A percentile compares a stretch with the other conserved stretches of the same genome.
These are phyloP conservation scores for Drosophila arawakana DNA, from an alignment of 1,140 invertebrate species.

Conservation along the genomic window DNA sequence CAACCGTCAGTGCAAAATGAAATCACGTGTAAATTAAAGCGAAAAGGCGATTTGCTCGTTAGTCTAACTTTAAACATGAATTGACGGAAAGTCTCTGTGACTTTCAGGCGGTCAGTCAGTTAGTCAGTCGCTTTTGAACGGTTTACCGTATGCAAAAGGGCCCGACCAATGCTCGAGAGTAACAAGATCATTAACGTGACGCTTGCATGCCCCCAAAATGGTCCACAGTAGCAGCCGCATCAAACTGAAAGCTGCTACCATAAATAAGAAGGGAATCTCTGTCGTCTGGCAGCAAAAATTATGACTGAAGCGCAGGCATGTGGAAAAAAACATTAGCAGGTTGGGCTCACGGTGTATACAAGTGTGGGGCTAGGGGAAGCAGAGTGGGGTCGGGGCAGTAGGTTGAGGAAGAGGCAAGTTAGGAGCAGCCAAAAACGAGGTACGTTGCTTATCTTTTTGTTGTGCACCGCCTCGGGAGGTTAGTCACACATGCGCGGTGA, in stretches of 20 bases:
- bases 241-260: constrained; percentile 31
- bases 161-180: constrained; percentile 52
- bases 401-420: neutral
- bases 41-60: constrained; percentile 56
- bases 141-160: constrained; percentile 61
- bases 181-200: constrained; percentile 80
- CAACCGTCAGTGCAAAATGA: constrained; percentile 30
- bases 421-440: constrained; percentile 19
- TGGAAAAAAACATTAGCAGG: constrained; percentile 71
- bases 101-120: neutral
- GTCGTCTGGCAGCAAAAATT: constrained; percentile 69
- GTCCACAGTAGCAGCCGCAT: constrained; percentile 22
- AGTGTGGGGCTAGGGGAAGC: constrained; percentile 7
- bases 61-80: constrained; percentile 42
- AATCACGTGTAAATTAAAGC: constrained; percentile 54
- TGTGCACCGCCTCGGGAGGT: constrained; percentile 75
- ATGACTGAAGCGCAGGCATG: constrained; percentile 63
- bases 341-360: constrained; percentile 30
- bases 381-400: constrained; percentile 21
- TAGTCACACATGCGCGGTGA: constrained; percentile 78
- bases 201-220: constrained; percentile 20
- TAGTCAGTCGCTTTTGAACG: neutral
- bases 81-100: neutral
- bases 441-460: constrained; percentile 66
- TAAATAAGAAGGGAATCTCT: constrained; percentile 68